These are phyloP conservation scores for Kryphioiulus occultus DNA, from an alignment of 2,888 invertebrate species.

Conservation along the genomic window DNA sequence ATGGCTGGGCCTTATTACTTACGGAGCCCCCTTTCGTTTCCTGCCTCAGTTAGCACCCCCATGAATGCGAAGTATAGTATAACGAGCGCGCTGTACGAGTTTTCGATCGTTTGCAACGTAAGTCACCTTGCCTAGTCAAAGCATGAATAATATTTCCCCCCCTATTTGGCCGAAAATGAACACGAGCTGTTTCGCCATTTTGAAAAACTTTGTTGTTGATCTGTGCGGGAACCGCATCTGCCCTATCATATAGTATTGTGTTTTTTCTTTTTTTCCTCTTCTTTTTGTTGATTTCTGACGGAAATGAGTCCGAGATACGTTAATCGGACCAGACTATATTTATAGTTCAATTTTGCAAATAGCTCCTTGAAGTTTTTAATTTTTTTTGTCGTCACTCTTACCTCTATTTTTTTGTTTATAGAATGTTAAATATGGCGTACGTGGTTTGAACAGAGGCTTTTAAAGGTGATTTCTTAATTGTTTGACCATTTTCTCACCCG, in stretches of 20 bases:
- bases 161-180: slow-evolving; percentile 19
- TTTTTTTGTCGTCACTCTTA: not conserved
- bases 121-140: slow-evolving; percentile 30
- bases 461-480: slow-evolving; percentile 25
- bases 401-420: not conserved
- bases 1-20: slow-evolving; percentile 14
- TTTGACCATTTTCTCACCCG: not conserved
- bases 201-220: slow-evolving; percentile 6
- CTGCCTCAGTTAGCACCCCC: not conserved
- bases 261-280: not conserved
- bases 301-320: not conserved
- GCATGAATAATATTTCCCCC: not conserved
- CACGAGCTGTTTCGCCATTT: not conserved
- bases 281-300: slow-evolving; percentile 6
- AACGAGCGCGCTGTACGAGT: not conserved
- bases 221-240: slow-evolving; percentile 10
- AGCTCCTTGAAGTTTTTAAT: not conserved
- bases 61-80: not conserved
- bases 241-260: slow-evolving; percentile 9
- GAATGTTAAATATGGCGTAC: slow-evolving; percentile 25
- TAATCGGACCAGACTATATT: slow-evolving; percentile 11
- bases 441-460: not conserved
- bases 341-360: slow-evolving; percentile 29
- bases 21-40: not conserved
- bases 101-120: slow-evolving; percentile 3